A percentile compares a stretch with the other conserved stretches of the same genome.
Evolutionary conservation across 1,140 invertebrate genomes (phyloP).

Genomic region (Pseudoatta argentina): DNA sequence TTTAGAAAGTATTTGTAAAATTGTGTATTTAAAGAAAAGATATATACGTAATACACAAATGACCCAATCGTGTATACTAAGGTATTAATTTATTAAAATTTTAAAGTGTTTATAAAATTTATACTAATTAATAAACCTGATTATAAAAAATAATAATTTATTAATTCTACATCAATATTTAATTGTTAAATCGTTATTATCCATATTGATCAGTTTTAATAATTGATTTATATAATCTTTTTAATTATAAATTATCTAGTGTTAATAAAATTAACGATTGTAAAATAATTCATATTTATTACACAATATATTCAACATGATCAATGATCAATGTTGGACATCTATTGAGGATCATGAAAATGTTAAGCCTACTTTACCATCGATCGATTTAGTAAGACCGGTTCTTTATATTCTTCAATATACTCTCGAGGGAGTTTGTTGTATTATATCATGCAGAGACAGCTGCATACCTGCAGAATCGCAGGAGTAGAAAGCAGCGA

Average conservation of each 20-base stretch:
- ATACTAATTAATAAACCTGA: not conserved
- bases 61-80: not conserved
- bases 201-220: not conserved
- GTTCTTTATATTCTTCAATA: constrained; percentile 29
- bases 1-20: too few species aligned
- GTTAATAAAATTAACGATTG: not conserved
- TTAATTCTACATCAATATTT: not conserved
- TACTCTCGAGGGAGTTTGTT: not conserved
- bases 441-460: not conserved
- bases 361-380: constrained; percentile 65
- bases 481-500: constrained; percentile 18
- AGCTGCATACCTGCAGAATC: constrained; percentile 18
- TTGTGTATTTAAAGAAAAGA: too few species aligned
- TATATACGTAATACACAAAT: too few species aligned
- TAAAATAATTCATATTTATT: not conserved
- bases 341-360: constrained; percentile 30
- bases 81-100: not conserved
- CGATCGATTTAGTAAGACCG: constrained; percentile 39
- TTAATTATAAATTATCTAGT: not conserved
- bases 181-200: not conserved
- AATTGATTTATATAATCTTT: not conserved
- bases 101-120: not conserved
- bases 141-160: not conserved
- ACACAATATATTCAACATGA: constrained; percentile 38
- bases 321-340: constrained; percentile 64